These are phyloP conservation scores for Phalacrocorax carbo DNA, from an alignment of 2,113 vertebrate genomes.

Conservation along the genomic window DNA sequence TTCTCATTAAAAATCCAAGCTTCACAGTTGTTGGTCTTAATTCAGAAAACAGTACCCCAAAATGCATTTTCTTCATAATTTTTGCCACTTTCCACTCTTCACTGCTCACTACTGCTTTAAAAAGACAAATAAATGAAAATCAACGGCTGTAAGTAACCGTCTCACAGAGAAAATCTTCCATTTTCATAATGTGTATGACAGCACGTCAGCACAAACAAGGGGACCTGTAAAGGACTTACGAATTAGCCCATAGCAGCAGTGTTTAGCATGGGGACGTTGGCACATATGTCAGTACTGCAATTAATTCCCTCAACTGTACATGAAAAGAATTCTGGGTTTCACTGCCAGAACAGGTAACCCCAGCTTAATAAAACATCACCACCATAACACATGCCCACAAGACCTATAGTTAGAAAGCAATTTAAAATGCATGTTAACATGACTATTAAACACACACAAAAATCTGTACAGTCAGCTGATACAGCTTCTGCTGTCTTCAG, in stretches of 20 bases:
- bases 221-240: not conserved
- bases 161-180: not conserved
- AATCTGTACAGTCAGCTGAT: not conserved
- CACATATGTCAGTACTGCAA: not conserved
- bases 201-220: not conserved
- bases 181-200: not conserved
- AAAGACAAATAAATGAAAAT: not conserved
- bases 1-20: not conserved
- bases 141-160: not conserved
- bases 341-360: not conserved
- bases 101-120: not conserved
- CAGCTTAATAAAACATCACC: not conserved
- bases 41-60: not conserved
- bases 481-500: not conserved
- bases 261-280: not conserved
- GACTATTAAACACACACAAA: not conserved
- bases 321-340: not conserved
- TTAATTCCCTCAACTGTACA: not conserved
- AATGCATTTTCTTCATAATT: not conserved
- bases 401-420: not conserved
- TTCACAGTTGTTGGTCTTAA: not conserved
- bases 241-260: not conserved
- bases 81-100: not conserved
- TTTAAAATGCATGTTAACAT: not conserved
- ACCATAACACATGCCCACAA: not conserved